Evolutionary conservation across 37 sponge, comb jelly and placozoan genomes (phyloP), one percentile per base, ranked within the genome.

Genomic region (Ephydatia muelleri): DNA sequence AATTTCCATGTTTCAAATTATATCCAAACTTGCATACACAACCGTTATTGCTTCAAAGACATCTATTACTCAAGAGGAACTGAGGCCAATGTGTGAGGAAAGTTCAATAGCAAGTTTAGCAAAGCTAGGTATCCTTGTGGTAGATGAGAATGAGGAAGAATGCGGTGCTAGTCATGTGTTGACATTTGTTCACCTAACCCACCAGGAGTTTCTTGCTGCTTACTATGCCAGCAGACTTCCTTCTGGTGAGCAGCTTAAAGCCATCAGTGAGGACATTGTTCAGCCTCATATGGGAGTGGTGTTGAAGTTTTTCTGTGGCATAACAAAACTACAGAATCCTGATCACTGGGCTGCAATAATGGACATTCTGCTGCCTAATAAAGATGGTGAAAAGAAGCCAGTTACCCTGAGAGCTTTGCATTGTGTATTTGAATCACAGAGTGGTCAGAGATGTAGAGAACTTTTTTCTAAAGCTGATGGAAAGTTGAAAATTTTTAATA

Each of bases 171-270:
- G 57, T 77, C 49, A 68, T 48, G 69, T 70, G 0, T 88, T 82
- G 65, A 83, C 83, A 68, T 88, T 83, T 65, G 79, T 82, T 33
- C 88, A 88, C 70, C 82, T 83, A 25, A 88, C 88, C 8, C 31
- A 77, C 28, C 88, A 88, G 68, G 88, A 88, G 73, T 88, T 88
- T 49, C 83, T 88, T 2, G 43, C 83, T 29, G 88, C 88, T 31
- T 85, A 28, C 38, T 28, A 83, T 43, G 73, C 77, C 27, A 8
- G 43, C 34, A 21, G 66, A 9, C 35, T 37, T 8, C 25, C 23
- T 35, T 3, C 12, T 9, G 35, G 49, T 29, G 73, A 82, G 72
- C 79, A 78, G 23, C 71, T 83, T 1, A 39, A 39, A n/a, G 29
- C 22, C 27, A 77, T 88, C 22, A 34, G 25, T 0, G 57, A 49